These are phyloP conservation scores for Euclidia mi DNA, from an alignment of 2,888 invertebrate species.

Conservation along the genomic window DNA sequence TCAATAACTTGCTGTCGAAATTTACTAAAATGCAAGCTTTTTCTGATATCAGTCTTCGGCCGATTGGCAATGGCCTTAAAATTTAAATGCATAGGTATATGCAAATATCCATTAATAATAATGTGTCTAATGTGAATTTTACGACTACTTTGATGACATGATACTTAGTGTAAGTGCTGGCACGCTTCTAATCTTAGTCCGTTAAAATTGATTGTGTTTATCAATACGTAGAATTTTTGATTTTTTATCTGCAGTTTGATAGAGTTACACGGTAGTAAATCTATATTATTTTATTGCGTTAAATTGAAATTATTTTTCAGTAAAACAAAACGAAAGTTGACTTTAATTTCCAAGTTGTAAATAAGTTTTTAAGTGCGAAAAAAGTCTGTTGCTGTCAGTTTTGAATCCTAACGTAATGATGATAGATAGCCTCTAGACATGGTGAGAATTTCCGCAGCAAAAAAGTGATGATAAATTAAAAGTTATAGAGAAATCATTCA, in stretches of 20 bases:
- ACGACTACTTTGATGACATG: constrained; percentile 19
- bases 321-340: constrained; percentile 1
- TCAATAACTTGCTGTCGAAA: not conserved
- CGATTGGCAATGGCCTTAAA: constrained; percentile 30
- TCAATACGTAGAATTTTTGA: constrained; percentile 40
- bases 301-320: not conserved
- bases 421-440: not conserved
- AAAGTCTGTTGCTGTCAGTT: not conserved
- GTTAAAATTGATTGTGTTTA: constrained; percentile 34
- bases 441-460: not conserved
- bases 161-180: constrained; percentile 16
- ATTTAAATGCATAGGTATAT: constrained; percentile 3
- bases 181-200: constrained; percentile 23
- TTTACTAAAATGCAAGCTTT: not conserved
- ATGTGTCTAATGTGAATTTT: constrained; percentile 23
- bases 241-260: constrained; percentile 17
- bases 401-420: constrained; percentile 4
- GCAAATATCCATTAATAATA: constrained; percentile 23
- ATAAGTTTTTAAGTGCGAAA: constrained; percentile 1
- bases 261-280: constrained; percentile 17
- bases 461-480: constrained; percentile 4
- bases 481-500: not conserved
- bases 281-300: constrained; percentile 2
- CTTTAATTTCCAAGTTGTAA: constrained; percentile 6
- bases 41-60: not conserved